Conservation (phyloP, 2,888 invertebrate genomes). For the Petrophora chlorosata region DNA sequence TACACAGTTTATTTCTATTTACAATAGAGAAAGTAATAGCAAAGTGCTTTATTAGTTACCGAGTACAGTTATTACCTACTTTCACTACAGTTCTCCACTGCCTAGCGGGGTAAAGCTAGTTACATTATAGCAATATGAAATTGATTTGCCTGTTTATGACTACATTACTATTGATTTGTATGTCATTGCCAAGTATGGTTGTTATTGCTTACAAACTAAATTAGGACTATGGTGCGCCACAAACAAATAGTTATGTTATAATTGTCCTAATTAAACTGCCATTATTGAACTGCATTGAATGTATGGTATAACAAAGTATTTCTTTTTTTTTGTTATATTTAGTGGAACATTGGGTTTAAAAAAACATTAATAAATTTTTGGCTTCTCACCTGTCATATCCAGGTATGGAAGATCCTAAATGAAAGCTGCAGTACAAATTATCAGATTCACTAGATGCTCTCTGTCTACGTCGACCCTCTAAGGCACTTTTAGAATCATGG, state of each 20-base stretch:
- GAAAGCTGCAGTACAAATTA: constrained; percentile 63
- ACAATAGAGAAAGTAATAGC: constrained; percentile 3
- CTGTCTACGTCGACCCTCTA: constrained; percentile 74
- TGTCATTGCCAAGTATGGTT: too few species aligned
- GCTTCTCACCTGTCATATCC: constrained; percentile 68
- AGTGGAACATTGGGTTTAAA: too few species aligned
- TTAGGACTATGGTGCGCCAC: too few species aligned
- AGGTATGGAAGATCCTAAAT: constrained; percentile 58
- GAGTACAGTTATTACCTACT: neutral
- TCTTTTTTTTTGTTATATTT: too few species aligned
- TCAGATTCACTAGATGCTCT: constrained; percentile 80
- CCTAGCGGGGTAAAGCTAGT: neutral
- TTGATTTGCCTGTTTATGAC: too few species aligned
- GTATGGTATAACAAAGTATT: too few species aligned
- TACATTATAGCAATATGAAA: too few species aligned
- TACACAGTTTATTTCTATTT: neutral
- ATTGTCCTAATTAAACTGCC: too few species aligned
- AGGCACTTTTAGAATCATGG: constrained; percentile 54
- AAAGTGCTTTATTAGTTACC: neutral
- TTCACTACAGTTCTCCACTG: neutral
- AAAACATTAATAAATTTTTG: constrained; percentile 17
- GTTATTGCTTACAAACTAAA: too few species aligned
- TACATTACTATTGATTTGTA: too few species aligned
- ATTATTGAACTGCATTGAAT: too few species aligned
- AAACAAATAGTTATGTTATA: too few species aligned